Evolutionary conservation across 2,113 vertebrate genomes (phyloP), one percentile per base, ranked within the genome.

Genomic region (Potamarius usumacintae): DNA sequence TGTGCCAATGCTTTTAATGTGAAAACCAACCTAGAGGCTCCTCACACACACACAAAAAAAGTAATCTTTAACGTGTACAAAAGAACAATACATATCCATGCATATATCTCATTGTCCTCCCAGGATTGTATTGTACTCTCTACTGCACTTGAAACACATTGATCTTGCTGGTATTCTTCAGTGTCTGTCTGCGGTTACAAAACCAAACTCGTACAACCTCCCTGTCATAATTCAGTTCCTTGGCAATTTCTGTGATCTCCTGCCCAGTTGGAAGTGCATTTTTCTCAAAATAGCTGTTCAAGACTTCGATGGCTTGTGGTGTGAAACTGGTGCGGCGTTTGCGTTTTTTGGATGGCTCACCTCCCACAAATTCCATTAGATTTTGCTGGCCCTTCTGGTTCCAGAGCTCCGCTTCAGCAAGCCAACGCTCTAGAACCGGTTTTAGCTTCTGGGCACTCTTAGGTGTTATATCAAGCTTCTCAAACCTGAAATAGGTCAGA

Each of bases 401-500:
- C 90, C 97, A 97, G 78, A 97, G 96, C 91, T 99, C 98, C 0
- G 98, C 98, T 80, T 99, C 98, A 0, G 96, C 97, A 91, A 99
- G 90, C 98, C 98, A 99, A 90, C 97, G 97, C 93, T 99, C 98
- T 93, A 99, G 89, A 76, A 99, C 98, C 0, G 98, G 98, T 89
- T 99, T 99, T 86, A 99, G 93, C 93, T 99, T 99, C 96, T 99
- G 98, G 22, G 98, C 98, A 1, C 98, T 99, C 93, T 99, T 99
- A 0, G 98, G 97, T 0, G 98, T 99, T 93, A 99, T 99, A 92
- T 99, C 97, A 90, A 99, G 92, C 93, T 99, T 99, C 93, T 99
- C 98, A 76, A 99, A 99, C 94, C 98, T 99, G 93, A 57, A 67
- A 57, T 71, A 6, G 30, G 27, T 69, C 5, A 22, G 69, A 50